A percentile compares a stretch with the other conserved stretches of the same genome.
These are phyloP conservation scores for Loriculus beryllinus DNA, from an alignment of 2,797 vertebrate species.

Conservation along the genomic window DNA sequence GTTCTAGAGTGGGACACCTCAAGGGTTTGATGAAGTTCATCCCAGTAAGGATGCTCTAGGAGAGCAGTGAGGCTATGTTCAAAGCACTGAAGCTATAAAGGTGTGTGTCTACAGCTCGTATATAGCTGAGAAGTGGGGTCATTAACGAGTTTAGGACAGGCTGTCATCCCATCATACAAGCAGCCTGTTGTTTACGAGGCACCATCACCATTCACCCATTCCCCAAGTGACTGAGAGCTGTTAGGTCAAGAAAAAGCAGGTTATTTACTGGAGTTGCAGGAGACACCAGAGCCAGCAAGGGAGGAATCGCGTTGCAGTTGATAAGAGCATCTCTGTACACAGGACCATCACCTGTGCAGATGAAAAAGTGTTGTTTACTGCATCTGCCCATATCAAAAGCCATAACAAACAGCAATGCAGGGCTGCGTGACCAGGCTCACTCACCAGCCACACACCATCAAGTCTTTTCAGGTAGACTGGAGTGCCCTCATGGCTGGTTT, in stretches of 20 bases:
- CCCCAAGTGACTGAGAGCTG: not conserved
- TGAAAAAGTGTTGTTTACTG: not conserved
- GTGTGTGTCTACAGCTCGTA: not conserved
- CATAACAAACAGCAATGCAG: not conserved
- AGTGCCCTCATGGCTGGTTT: not conserved
- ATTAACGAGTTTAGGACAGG: not conserved
- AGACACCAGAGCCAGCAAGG: slow-evolving; percentile 80
- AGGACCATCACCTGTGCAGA: slow-evolving; percentile 83
- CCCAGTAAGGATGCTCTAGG: not conserved
- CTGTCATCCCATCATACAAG: not conserved
- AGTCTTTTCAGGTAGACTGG: not conserved
- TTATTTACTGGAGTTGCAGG: slow-evolving; percentile 84
- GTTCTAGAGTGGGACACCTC: not conserved
- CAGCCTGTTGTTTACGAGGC: not conserved
- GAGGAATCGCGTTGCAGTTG: slow-evolving; percentile 78
- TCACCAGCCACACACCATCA: not conserved
- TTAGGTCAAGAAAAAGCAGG: not conserved
- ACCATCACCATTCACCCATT: not conserved
- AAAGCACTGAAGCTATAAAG: not conserved
- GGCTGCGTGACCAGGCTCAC: not conserved
- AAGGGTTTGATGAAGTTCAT: not conserved
- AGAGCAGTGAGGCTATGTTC: fast-evolving
- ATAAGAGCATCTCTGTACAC: slow-evolving; percentile 86
- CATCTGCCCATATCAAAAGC: not conserved
- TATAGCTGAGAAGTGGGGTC: not conserved